Conservation (phyloP, 2,888 invertebrate genomes). For the Hypomecis punctinalis region DNA sequence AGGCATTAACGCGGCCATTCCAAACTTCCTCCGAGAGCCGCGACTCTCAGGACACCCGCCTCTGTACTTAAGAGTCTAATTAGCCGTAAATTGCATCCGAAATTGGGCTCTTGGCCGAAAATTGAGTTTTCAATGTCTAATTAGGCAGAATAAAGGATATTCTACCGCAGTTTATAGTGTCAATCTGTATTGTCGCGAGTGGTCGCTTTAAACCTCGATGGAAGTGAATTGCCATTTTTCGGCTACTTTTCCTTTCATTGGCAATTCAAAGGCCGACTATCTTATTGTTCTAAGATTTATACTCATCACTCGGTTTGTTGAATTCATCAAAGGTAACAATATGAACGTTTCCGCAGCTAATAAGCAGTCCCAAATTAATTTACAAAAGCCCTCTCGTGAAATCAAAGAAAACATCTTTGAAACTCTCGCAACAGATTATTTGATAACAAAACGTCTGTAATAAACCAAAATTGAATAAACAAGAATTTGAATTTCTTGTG, state of each 20-base stretch:
- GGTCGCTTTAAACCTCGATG: constrained; percentile 31
- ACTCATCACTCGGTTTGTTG: constrained; percentile 32
- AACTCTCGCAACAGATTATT: constrained; percentile 45
- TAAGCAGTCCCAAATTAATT: constrained; percentile 48
- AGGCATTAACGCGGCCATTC: constrained; percentile 66
- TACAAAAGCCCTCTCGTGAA: constrained; percentile 40
- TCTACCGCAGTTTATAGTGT: constrained; percentile 69
- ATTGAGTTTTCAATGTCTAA: constrained; percentile 80
- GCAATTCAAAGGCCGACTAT: constrained; percentile 11
- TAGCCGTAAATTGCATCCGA: constrained; percentile 79
- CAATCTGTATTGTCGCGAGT: constrained; percentile 63
- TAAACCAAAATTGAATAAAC: constrained; percentile 49
- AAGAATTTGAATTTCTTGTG: constrained; percentile 46
- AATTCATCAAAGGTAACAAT: constrained; percentile 40
- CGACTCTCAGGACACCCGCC: constrained; percentile 53
- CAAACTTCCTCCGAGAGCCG: constrained; percentile 62
- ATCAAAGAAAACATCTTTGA: constrained; percentile 48
- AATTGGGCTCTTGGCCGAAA: constrained; percentile 76
- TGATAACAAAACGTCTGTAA: constrained; percentile 49
- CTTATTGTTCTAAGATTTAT: constrained; percentile 27
- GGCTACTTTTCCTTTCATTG: constrained; percentile 1
- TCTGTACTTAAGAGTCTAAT: constrained; percentile 80
- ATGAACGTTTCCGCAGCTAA: constrained; percentile 38
- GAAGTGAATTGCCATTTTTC: constrained; percentile 32
- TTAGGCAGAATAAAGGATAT: constrained; percentile 74